A percentile compares a stretch with the other conserved stretches of the same genome.
phyloP scores from a whole-genome alignment of 2,888 invertebrate species.

The Eupithecia vulgata region DNA sequence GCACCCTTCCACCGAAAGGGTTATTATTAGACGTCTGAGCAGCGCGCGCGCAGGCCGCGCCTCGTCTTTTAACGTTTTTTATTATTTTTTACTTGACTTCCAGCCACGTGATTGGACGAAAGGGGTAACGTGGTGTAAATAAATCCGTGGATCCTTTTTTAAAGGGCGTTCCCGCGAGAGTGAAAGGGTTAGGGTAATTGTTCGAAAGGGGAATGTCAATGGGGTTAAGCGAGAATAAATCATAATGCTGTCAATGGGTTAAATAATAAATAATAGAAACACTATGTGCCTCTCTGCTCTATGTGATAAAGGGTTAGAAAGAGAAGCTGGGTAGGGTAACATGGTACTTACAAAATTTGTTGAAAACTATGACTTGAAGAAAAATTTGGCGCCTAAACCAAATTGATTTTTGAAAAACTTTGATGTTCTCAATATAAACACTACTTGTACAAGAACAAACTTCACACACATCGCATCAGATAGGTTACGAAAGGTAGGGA shows the following conservation, averaged over 20 bases:
- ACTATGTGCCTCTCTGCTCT: neutral
- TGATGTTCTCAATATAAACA: no score
- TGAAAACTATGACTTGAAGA: neutral
- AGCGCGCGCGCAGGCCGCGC: constrained; percentile 70
- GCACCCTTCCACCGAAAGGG: constrained; percentile 79
- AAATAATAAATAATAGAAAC: constrained; percentile 29
- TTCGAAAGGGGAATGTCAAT: constrained; percentile 58
- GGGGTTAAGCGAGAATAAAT: constrained; percentile 61
- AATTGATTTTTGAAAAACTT: no score
- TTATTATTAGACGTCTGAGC: constrained; percentile 75
- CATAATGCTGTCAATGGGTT: constrained; percentile 41
- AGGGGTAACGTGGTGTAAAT: constrained; percentile 67
- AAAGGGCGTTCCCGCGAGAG: constrained; percentile 63
- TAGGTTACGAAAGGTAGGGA: no score
- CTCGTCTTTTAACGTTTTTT: constrained; percentile 77
- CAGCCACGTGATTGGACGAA: constrained; percentile 67
- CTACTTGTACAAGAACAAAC: no score
- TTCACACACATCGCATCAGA: no score
- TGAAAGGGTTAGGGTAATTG: constrained; percentile 72
- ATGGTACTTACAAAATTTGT: neutral
- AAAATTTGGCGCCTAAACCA: neutral
- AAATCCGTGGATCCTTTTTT: constrained; percentile 63
- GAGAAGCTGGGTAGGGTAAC: neutral
- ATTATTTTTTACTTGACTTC: constrained; percentile 66
- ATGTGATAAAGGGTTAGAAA: neutral